Base-by-base conservation (phyloP, 2,888 invertebrate genomes). In the Eilema griseolum region DNA sequence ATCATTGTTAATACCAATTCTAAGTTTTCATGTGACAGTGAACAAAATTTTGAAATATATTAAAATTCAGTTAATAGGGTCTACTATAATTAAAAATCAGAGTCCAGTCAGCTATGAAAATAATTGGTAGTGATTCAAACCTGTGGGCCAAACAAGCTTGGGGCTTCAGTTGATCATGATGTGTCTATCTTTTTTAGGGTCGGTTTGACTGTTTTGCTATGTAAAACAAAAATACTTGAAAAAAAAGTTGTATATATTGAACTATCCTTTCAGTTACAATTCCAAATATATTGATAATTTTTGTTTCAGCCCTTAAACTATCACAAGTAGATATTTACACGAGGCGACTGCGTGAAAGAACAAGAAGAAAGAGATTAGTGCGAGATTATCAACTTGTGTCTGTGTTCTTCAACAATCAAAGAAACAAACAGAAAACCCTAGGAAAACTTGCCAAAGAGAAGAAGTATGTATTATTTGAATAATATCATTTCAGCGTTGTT, bases 281-380 rank as follows among this genome's bases (percentile, higher is more conserved):
- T n/a, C 7, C 3, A 33, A 23, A n/a, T 24, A 33, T 23, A 33
- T 61, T 52, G 4, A 11, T 28, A n/a, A 23, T 1, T 66, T 57
- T 59, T 56, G 67, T 93, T 93, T 56, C 92, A 97, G 98, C 98
- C 73, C 94, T 99, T 46, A 99, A 99, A 93, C 93, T 99, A 81
- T 97, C 98, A 31, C 98, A 99, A 94, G 98, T 99, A 71, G 99
- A 99, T 88, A 98, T 98, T 95, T 99, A 99, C 88, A 97, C 97
- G 8, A 96, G 98, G 73, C 96, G 98, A 77, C 91, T 99, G 67
- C 95, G 98, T 67, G 99, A 99, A 89, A 96, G 99, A 76, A 98
- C 98, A 61, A 96, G 98, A 80, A 96, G 99, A 89, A 99, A 99
- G 96, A 96, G 98, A 69, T 96, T 99, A 68, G 98, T 98, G 23